Percentiles rank a stretch among this genome's conserved stretches.
Evolutionary conservation across 1,140 invertebrate species (phyloP).

Genomic region (Drosophila neocordata): DNA sequence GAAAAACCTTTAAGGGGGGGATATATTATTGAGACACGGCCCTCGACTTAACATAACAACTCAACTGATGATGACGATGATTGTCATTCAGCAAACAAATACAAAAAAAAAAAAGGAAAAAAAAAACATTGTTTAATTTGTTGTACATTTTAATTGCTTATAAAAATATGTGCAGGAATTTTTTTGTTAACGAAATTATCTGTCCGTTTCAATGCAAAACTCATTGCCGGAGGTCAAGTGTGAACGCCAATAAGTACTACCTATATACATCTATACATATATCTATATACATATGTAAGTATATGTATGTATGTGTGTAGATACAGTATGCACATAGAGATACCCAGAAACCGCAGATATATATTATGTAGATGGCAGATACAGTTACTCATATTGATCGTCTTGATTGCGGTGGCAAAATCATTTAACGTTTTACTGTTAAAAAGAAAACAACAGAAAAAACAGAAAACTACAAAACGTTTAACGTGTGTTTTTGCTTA

Average conservation of each 20-base stretch:
- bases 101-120: constrained; percentile 30
- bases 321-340: not conserved
- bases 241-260: constrained; percentile 15
- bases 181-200: constrained; percentile 52
- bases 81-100: constrained; percentile 64
- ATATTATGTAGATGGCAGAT: constrained; percentile 20
- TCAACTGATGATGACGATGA: constrained; percentile 11
- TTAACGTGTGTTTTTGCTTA: constrained; percentile 66
- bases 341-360: constrained; percentile 29
- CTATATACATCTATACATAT: not conserved
- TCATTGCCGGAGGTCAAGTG: constrained; percentile 66
- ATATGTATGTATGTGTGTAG: constrained; percentile 21
- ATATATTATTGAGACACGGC: constrained; percentile 5
- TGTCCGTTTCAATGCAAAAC: constrained; percentile 52
- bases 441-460: constrained; percentile 36
- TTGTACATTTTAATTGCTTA: constrained; percentile 73
- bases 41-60: constrained; percentile 33
- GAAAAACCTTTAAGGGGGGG: constrained; percentile 1
- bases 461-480: constrained; percentile 28
- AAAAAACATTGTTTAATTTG: constrained; percentile 58
- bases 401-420: constrained; percentile 60
- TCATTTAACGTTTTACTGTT: constrained; percentile 72
- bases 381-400: constrained; percentile 56
- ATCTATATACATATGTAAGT: constrained; percentile 1
- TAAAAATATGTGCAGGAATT: constrained; percentile 65